Conservation (phyloP, 2,113 vertebrate genomes). For the Atractosteus spatula region DNA sequence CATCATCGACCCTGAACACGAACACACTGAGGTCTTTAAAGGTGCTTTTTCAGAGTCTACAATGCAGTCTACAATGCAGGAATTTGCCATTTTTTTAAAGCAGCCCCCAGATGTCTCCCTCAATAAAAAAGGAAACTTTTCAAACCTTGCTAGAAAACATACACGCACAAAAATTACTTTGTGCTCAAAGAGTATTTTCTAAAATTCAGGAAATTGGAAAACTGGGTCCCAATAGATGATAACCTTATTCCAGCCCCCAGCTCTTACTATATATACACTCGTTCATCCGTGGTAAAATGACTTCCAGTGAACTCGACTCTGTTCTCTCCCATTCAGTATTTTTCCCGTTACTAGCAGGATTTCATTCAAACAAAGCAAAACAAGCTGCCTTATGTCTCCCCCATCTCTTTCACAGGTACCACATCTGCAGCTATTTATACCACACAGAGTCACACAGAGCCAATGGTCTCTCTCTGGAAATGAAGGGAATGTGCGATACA, state of each 20-base stretch:
- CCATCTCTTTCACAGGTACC: constrained; percentile 53
- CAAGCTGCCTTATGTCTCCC: constrained; percentile 42
- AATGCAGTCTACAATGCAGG: not conserved
- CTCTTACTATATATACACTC: constrained; percentile 22
- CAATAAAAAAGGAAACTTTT: constrained; percentile 11
- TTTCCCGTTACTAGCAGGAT: constrained; percentile 40
- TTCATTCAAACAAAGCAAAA: constrained; percentile 59
- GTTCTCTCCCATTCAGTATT: constrained; percentile 38
- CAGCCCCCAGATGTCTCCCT: not conserved
- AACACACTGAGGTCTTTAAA: constrained; percentile 5
- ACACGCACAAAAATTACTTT: constrained; percentile 25
- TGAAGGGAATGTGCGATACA: too few relatives aligned
- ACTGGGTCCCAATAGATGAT: constrained; percentile 30
- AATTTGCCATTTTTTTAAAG: not conserved
- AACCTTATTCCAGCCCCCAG: constrained; percentile 29
- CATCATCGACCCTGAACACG: constrained; percentile 15
- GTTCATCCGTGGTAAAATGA: constrained; percentile 33
- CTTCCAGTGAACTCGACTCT: constrained; percentile 29
- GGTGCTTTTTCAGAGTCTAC: not conserved
- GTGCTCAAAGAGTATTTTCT: constrained; percentile 29
- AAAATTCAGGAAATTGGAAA: constrained; percentile 27
- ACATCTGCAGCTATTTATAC: constrained; percentile 58
- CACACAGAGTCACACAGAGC: not conserved
- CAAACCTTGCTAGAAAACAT: constrained; percentile 24
- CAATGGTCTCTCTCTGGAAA: too few relatives aligned